Percentiles rank a stretch among this genome's conserved stretches.
Conservation (phyloP, 1,140 invertebrate genomes). For the Myzus persicae region DNA sequence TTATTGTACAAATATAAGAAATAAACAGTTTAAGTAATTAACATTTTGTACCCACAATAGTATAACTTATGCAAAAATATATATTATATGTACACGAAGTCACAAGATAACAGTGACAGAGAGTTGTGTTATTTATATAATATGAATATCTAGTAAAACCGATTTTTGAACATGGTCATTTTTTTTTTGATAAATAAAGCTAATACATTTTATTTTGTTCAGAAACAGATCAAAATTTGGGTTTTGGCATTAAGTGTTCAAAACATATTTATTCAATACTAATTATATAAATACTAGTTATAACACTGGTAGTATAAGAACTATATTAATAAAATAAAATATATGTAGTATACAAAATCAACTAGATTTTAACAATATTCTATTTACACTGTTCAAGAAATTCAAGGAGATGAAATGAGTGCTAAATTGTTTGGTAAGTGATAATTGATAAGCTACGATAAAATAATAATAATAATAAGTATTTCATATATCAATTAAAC, state of each 20-base stretch:
- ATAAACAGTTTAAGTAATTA: background rate
- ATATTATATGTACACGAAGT: background rate
- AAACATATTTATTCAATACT: background rate
- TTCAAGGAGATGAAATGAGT: too few species aligned
- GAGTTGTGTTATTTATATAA: background rate
- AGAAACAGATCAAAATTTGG: background rate
- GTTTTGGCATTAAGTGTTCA: background rate
- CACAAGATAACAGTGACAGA: background rate
- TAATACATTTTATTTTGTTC: background rate
- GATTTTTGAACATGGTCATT: background rate
- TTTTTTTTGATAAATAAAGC: background rate
- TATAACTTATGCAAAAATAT: background rate
- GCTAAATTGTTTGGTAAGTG: too few species aligned
- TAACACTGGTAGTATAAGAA: too few species aligned
- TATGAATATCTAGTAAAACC: background rate
- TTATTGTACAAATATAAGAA: background rate
- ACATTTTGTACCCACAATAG: background rate
- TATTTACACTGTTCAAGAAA: too few species aligned
- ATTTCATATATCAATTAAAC: background rate
- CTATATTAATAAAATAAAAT: too few species aligned
- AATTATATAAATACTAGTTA: background rate
- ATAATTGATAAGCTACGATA: too few species aligned
- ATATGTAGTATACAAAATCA: too few species aligned
- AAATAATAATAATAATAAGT: too few species aligned
- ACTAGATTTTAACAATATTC: too few species aligned